Evolutionary conservation across 2,797 vertebrate genomes (phyloP).

Genomic region (Anguilla megastoma): DNA sequence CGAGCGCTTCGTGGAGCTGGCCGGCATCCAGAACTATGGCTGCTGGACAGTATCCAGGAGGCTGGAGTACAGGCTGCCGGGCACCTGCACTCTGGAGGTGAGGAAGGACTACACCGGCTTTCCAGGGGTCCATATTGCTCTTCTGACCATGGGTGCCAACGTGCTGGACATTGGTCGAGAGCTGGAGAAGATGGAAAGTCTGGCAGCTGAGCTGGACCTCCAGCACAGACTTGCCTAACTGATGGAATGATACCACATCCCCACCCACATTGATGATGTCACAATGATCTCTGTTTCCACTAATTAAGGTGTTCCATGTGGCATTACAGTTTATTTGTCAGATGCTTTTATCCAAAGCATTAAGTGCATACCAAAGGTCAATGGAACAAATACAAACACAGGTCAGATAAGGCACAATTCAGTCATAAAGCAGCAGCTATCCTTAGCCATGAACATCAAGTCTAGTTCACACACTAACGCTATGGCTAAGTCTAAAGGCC

Average conservation of each 20-base stretch:
- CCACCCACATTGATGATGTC: neutral
- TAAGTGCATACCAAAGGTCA: neutral
- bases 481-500: too few relatives aligned
- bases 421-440: too few relatives aligned
- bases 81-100: slow-evolving; percentile 42
- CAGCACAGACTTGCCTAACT: slow-evolving; percentile 22
- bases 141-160: slow-evolving; percentile 41
- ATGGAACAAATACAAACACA: too few relatives aligned
- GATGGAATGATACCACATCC: neutral
- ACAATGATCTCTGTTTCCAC: neutral
- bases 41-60: slow-evolving; percentile 40
- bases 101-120: slow-evolving; percentile 39
- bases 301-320: neutral
- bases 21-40: slow-evolving; percentile 47
- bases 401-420: too few relatives aligned
- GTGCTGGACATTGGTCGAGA: slow-evolving; percentile 49
- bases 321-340: neutral
- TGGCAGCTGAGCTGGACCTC: slow-evolving; percentile 50
- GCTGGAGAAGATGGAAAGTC: slow-evolving; percentile 52
- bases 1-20: slow-evolving; percentile 42
- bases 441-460: too few relatives aligned
- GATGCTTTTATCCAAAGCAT: neutral
- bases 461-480: too few relatives aligned
- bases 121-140: slow-evolving; percentile 31
- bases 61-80: slow-evolving; percentile 42